phyloP scores from a whole-genome alignment of 2,797 vertebrate species.

The Schizothorax lantsangensis region DNA sequence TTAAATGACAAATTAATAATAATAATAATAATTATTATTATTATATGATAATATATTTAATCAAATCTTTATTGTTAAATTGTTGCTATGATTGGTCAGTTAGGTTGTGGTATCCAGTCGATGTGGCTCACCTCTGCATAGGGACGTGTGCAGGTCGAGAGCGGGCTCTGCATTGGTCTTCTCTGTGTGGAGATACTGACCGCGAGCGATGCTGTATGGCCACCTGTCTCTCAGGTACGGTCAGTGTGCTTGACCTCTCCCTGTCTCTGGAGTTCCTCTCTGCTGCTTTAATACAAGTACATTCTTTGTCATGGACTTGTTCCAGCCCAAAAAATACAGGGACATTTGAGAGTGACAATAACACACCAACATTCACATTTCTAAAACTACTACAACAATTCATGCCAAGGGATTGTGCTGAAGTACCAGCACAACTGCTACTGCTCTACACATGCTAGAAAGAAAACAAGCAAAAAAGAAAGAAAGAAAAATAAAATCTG shows the following conservation, averaged over 20 bases:
- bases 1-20: too few species aligned
- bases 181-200: conserved; percentile 95
- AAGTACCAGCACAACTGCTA: conserved; percentile 52
- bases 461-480: conserved; percentile 27
- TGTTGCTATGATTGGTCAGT: background rate
- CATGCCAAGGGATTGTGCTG: conserved; percentile 51
- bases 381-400: conserved; percentile 30
- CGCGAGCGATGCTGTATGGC: conserved; percentile 92
- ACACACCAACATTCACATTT: conserved; percentile 28
- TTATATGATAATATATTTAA: too few species aligned
- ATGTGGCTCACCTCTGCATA: conserved; percentile 89
- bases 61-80: too few species aligned
- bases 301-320: conserved; percentile 30
- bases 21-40: too few species aligned
- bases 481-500: background rate
- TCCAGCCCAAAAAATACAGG: conserved; percentile 40
- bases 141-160: conserved; percentile 94
- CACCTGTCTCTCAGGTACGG: conserved; percentile 94
- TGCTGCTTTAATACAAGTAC: conserved; percentile 73
- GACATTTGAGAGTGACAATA: conserved; percentile 22
- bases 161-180: conserved; percentile 92
- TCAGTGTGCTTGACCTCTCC: conserved; percentile 89
- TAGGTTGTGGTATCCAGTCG: background rate
- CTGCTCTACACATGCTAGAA: conserved; percentile 47
- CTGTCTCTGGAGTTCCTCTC: conserved; percentile 91